Conservation (phyloP, 1,140 invertebrate genomes). For the Neodiprion pinetum region DNA sequence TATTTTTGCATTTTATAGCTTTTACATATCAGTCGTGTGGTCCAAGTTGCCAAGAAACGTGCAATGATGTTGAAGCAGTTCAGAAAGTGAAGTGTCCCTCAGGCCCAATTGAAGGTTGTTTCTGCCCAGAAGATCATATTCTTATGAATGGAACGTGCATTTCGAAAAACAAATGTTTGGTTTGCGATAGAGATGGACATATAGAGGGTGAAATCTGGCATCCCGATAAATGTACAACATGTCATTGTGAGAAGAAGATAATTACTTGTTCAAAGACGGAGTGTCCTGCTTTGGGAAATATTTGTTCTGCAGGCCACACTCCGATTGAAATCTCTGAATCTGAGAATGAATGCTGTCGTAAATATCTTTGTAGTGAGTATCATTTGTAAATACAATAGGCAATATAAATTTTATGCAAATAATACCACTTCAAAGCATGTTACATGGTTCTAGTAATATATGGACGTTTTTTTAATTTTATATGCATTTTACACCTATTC, state of each 20-base stretch:
- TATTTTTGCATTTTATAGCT: slow-evolving; percentile 44
- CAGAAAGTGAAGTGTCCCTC: slow-evolving; percentile 60
- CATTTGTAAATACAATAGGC: too few relatives aligned
- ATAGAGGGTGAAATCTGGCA: slow-evolving; percentile 69
- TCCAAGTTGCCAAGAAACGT: slow-evolving; percentile 73
- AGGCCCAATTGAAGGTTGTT: slow-evolving; percentile 77
- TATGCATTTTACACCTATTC: not conserved
- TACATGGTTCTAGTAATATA: not conserved
- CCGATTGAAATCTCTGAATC: slow-evolving; percentile 63
- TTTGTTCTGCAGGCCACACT: slow-evolving; percentile 65
- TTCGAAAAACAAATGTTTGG: slow-evolving; percentile 61
- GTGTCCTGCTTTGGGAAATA: slow-evolving; percentile 66
- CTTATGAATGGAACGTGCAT: slow-evolving; percentile 56
- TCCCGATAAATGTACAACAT: slow-evolving; percentile 78
- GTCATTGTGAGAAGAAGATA: slow-evolving; percentile 68
- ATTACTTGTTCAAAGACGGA: slow-evolving; percentile 66
- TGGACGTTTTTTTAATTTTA: slow-evolving; percentile 11
- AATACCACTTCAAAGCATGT: slow-evolving; percentile 18
- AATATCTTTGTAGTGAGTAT: slow-evolving; percentile 70
- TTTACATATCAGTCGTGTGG: slow-evolving; percentile 74
- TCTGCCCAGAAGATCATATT: slow-evolving; percentile 77
- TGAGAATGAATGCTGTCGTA: slow-evolving; percentile 70
- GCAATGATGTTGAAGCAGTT: slow-evolving; percentile 53
- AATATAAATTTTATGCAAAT: not conserved
- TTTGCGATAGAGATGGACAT: slow-evolving; percentile 73